Percentiles rank a stretch among this genome's conserved stretches.
phyloP scores from a whole-genome alignment of 2,888 invertebrate genomes.

The Empis stercorea region DNA sequence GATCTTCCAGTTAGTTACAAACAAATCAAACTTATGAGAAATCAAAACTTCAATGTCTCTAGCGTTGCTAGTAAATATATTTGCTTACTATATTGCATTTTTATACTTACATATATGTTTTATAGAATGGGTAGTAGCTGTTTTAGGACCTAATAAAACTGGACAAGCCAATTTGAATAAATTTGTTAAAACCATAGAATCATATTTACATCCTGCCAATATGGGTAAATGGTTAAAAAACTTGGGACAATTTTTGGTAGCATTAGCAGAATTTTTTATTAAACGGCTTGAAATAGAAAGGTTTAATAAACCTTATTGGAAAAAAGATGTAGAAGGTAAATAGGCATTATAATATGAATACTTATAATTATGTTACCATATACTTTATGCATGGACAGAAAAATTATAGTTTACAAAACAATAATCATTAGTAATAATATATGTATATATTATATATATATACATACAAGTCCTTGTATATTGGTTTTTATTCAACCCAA shows the following conservation, averaged over 20 bases:
- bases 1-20: conserved; percentile 69
- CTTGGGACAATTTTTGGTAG: conserved; percentile 52
- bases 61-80: conserved; percentile 13
- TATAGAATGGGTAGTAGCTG: conserved; percentile 43
- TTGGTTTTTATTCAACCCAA: no score
- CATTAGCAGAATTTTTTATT: conserved; percentile 53
- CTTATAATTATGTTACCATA: conserved; percentile 1
- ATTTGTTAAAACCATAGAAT: conserved; percentile 69
- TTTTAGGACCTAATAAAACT: conserved; percentile 52
- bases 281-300: conserved; percentile 38
- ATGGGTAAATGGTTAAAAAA: conserved; percentile 64
- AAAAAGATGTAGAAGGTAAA: conserved; percentile 18
- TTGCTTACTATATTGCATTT: conserved; percentile 4
- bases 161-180: conserved; percentile 61
- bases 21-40: conserved; percentile 45
- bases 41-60: conserved; percentile 32
- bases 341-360: not conserved
- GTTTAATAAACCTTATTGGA: conserved; percentile 34
- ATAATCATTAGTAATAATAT: no score
- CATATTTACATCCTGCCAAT: conserved; percentile 84
- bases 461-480: no score
- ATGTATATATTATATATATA: no score
- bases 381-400: no score
- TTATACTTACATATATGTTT: conserved; percentile 27
- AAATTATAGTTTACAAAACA: no score